A percentile compares a stretch with the other conserved stretches of the same genome.
These are phyloP conservation scores for Gnathonemus echidnorhynchus DNA, from an alignment of 2,113 vertebrate species.

Conservation along the genomic window DNA sequence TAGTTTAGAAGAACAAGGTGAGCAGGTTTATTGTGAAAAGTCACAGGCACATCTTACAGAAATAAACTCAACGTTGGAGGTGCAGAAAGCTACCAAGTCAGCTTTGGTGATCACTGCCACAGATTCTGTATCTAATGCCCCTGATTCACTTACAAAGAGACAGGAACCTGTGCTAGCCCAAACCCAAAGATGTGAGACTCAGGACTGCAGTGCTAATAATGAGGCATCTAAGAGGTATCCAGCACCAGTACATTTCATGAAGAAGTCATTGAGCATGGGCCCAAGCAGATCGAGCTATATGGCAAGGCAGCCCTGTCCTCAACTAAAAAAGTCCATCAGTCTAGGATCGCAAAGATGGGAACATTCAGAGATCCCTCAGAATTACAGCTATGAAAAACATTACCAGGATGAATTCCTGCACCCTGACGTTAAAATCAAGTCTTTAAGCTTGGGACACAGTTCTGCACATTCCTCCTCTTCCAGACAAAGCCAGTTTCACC, in stretches of 20 bases:
- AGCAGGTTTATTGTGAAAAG: conserved; percentile 49
- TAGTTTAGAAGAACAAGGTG: conserved; percentile 42
- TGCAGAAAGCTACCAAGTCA: conserved; percentile 35
- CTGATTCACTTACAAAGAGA: conserved; percentile 33
- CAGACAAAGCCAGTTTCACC: conserved; percentile 50
- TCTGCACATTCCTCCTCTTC: conserved; percentile 38
- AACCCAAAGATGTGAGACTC: conserved; percentile 46
- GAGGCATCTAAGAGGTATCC: conserved; percentile 56
- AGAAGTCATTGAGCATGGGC: conserved; percentile 60
- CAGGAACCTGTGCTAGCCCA: conserved; percentile 39
- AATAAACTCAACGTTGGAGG: conserved; percentile 27
- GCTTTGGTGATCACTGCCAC: conserved; percentile 50
- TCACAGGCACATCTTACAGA: conserved; percentile 34
- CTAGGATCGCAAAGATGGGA: conserved; percentile 62
- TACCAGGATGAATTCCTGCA: conserved; percentile 56
- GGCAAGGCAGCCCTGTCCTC: conserved; percentile 46
- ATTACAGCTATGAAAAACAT: conserved; percentile 55
- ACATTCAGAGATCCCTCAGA: conserved; percentile 54
- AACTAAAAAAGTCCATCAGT: conserved; percentile 63
- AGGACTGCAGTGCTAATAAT: conserved; percentile 51
- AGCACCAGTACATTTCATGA: conserved; percentile 57
- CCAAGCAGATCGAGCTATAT: conserved; percentile 52
- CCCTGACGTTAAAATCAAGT: conserved; percentile 50
- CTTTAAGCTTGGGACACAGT: conserved; percentile 52
- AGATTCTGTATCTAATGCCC: conserved; percentile 45